Conservation (phyloP, 92 coral and sea anemone genomes). For the Epizoanthus scotinus region DNA sequence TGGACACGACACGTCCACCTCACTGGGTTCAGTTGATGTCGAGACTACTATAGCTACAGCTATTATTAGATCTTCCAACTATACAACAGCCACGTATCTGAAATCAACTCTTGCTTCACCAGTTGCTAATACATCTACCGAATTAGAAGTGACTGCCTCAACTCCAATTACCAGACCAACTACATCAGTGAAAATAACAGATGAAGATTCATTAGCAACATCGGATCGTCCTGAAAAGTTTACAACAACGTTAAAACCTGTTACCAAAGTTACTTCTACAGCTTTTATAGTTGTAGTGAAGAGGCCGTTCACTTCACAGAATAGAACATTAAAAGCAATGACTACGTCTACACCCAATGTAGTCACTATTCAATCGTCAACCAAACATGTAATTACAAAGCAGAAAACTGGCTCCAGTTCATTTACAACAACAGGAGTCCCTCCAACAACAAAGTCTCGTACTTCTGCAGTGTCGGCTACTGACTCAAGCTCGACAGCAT, state of each 20-base stretch:
- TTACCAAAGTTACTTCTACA: background rate
- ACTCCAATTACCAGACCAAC: background rate
- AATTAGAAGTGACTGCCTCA: background rate
- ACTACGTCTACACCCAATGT: background rate
- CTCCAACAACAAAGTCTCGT: constrained; percentile 17
- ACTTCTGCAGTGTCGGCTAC: background rate
- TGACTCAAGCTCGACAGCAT: constrained; percentile 11
- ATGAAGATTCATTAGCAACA: background rate
- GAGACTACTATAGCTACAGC: background rate
- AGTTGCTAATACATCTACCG: background rate
- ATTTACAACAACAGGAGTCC: background rate
- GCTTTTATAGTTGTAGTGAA: background rate
- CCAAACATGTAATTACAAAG: constrained; percentile 1
- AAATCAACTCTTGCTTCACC: background rate
- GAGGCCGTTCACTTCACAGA: background rate
- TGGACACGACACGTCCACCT: background rate
- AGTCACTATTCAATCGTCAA: constrained; percentile 9
- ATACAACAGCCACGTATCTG: background rate
- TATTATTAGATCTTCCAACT: background rate
- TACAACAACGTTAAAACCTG: background rate
- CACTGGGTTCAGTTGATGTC: background rate
- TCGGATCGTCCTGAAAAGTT: too few relatives aligned
- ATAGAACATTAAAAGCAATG: constrained; percentile 13
- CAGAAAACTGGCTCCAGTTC: background rate
- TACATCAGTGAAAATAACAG: background rate